Evolutionary conservation across 2,888 invertebrate species (phyloP), one percentile per base, ranked within the genome.

Genomic region (Drosophila anomalata): DNA sequence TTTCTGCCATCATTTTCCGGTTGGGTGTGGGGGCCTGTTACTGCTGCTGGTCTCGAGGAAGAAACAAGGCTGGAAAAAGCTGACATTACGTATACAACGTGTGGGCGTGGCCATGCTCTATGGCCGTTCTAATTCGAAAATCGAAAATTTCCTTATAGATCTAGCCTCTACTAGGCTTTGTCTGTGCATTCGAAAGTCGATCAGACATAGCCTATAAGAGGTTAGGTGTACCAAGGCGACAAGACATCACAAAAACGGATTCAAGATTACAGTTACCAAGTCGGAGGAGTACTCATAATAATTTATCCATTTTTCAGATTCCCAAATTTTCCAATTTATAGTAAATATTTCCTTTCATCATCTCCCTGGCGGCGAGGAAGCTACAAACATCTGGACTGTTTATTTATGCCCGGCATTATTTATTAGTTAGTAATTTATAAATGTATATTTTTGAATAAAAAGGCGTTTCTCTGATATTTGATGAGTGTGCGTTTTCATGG

Each of bases 101-200:
- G 59, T 62, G 52, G 52, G 59, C 50, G 51, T 65, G 72, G 22
- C 24, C n/a, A n/a, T 48, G 50, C 42, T 12, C 44, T 44, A 17
- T 14, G 14, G 14, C 50, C 42, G 17, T 65, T 57, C 44, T 52
- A 31, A 48, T 29, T 20, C 56, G 20, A 41, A 12, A 48, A 33
- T 20, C 56, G 20, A 41, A 12, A 29, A 53, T 58, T 70, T 74
- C 85, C 88, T 87, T 74, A 70, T 87, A 88, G 91, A 92, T 93
- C 91, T 93, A 93, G 93, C 93, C 93, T 93, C 93, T 93, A 93
- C 93, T 93, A 93, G 93, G 93, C 93, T 93, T 93, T 93, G 93
- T 93, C 93, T 93, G 93, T 93, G 87, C 77, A 55, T 73, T 72
- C 55, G 29, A 42, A 63, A 76, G 36, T 26, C 44, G 41, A 79